Conservation (phyloP, 1,140 invertebrate species). For the Fopius arisanus region DNA sequence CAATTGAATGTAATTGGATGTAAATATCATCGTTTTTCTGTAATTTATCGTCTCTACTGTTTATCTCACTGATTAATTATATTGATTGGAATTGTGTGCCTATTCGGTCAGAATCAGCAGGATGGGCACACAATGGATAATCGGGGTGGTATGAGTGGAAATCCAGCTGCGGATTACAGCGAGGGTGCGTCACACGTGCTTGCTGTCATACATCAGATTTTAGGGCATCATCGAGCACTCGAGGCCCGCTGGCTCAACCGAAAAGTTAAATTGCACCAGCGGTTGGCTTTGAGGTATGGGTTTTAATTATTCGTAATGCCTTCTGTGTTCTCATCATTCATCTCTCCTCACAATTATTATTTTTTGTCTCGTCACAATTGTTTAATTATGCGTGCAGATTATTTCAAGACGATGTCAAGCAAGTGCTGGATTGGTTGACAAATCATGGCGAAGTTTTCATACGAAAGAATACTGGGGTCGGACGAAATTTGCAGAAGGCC, state of each 20-base stretch:
- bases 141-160: conserved; percentile 71
- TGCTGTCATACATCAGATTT: conserved; percentile 91
- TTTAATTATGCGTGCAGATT: conserved; percentile 60
- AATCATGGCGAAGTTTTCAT: conserved; percentile 99
- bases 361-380: neutral
- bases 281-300: conserved; percentile 80
- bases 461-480: conserved; percentile 94
- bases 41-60: neutral
- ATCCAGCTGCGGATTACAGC: conserved; percentile 95
- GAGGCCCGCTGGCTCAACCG: conserved; percentile 95
- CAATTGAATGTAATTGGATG: neutral
- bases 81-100: conserved; percentile 21
- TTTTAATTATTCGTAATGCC: conserved; percentile 16
- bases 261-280: conserved; percentile 92
- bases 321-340: conserved; percentile 1
- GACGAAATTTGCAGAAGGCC: conserved; percentile 92
- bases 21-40: neutral
- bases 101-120: conserved; percentile 58
- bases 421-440: conserved; percentile 96
- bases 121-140: conserved; percentile 59
- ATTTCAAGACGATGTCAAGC: conserved; percentile 95
- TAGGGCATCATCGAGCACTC: conserved; percentile 90
- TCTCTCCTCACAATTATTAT: neutral
- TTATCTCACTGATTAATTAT: neutral
- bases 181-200: conserved; percentile 90